Conservation (phyloP, 1,140 invertebrate species). For the Ostrea denselamellosa region DNA sequence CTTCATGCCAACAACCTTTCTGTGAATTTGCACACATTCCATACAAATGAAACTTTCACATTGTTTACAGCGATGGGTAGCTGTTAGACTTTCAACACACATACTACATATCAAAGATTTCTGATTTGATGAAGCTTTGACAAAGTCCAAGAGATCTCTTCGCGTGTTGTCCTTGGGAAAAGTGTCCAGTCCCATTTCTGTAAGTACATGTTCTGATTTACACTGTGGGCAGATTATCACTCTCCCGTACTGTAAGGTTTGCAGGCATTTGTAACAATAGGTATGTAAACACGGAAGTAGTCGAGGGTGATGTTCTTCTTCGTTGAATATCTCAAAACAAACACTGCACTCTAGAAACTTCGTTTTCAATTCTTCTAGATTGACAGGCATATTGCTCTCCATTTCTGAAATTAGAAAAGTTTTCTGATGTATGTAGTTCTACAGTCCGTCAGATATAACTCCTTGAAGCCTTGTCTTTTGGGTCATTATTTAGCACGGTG, state of each 20-base stretch:
- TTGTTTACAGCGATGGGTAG: slow-evolving; percentile 62
- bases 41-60: slow-evolving; percentile 67
- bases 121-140: slow-evolving; percentile 40
- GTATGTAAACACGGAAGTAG: slow-evolving; percentile 66
- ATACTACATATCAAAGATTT: slow-evolving; percentile 57
- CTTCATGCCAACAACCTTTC: slow-evolving; percentile 60
- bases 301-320: slow-evolving; percentile 49
- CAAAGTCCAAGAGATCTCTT: slow-evolving; percentile 56
- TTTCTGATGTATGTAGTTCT: no score
- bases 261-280: slow-evolving; percentile 60
- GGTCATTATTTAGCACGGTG: no score
- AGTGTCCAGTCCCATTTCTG: slow-evolving; percentile 9
- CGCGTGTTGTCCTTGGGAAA: slow-evolving; percentile 58
- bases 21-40: slow-evolving; percentile 63
- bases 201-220: slow-evolving; percentile 39
- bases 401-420: background rate
- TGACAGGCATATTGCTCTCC: background rate
- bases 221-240: background rate
- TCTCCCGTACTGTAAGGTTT: background rate
- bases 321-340: slow-evolving; percentile 50
- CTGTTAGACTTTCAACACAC: slow-evolving; percentile 53
- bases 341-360: slow-evolving; percentile 41
- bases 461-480: no score
- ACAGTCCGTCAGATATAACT: no score
- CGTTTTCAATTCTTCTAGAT: background rate